These are phyloP conservation scores for Allophyes oxyacanthae DNA, from an alignment of 2,888 invertebrate species.

Conservation along the genomic window DNA sequence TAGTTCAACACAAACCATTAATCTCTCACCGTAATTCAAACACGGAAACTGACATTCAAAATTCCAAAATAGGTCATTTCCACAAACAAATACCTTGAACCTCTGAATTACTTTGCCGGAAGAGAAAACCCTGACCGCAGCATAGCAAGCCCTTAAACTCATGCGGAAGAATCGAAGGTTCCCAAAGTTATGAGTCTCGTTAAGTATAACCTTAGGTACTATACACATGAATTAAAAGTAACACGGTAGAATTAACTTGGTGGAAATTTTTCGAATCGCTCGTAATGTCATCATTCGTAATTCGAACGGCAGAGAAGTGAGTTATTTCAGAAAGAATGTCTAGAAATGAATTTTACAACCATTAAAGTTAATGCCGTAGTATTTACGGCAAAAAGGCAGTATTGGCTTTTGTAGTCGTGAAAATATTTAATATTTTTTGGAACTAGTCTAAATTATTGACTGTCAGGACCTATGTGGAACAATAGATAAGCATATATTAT, in stretches of 20 bases:
- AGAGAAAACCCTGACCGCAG: slow-evolving; percentile 39
- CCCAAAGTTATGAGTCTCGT: slow-evolving; percentile 43
- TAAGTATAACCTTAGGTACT: slow-evolving; percentile 45
- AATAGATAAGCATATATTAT: too few relatives aligned
- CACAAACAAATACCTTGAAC: slow-evolving; percentile 32
- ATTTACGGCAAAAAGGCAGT: too few relatives aligned
- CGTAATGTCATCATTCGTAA: slow-evolving; percentile 1
- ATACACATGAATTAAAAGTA: slow-evolving; percentile 29
- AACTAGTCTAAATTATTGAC: too few relatives aligned
- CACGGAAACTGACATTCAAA: slow-evolving; percentile 15
- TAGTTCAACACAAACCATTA: slow-evolving; percentile 3
- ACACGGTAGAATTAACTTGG: slow-evolving; percentile 6
- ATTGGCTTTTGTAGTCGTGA: too few relatives aligned
- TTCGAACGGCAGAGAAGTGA: neutral
- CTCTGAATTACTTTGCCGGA: slow-evolving; percentile 35
- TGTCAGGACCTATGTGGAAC: too few relatives aligned
- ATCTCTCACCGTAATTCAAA: slow-evolving; percentile 12
- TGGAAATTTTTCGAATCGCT: slow-evolving; percentile 6
- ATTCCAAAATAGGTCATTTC: slow-evolving; percentile 45
- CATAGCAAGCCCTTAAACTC: slow-evolving; percentile 42
- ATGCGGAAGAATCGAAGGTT: slow-evolving; percentile 53
- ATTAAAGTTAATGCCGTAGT: too few relatives aligned
- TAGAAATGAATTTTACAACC: neutral
- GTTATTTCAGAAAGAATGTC: neutral
- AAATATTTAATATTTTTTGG: too few relatives aligned